Conservation (phyloP, 2,113 vertebrate species). For the Caranx melampygus region DNA sequence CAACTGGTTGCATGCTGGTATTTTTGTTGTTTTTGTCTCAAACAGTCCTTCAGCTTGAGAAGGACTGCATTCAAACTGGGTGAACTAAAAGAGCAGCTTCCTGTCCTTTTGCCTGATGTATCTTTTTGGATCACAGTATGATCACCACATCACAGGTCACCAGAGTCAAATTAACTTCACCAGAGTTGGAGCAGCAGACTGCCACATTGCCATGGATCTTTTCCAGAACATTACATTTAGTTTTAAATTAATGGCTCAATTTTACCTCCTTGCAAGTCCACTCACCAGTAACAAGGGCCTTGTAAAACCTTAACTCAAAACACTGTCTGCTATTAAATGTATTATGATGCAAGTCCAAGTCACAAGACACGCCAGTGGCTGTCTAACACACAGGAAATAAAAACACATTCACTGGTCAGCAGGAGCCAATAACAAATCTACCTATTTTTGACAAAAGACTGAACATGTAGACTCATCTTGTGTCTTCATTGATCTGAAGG, state of each 20-base stretch:
- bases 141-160: not conserved
- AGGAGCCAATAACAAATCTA: not conserved
- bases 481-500: not conserved
- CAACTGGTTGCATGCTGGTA: not conserved
- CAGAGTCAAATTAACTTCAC: not conserved
- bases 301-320: not conserved
- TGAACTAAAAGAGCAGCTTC: not conserved
- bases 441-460: not conserved
- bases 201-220: not conserved
- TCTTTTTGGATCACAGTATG: not conserved
- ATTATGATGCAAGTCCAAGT: not conserved
- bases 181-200: not conserved
- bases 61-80: not conserved
- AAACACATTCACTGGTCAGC: not conserved
- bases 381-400: not conserved
- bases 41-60: not conserved
- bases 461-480: not conserved
- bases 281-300: not conserved
- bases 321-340: not conserved
- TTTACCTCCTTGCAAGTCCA: not conserved
- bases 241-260: not conserved
- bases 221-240: not conserved
- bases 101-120: not conserved
- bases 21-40: not conserved
- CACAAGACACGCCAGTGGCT: not conserved